Conservation (phyloP, 2,888 invertebrate species). For the Amiota minor region DNA sequence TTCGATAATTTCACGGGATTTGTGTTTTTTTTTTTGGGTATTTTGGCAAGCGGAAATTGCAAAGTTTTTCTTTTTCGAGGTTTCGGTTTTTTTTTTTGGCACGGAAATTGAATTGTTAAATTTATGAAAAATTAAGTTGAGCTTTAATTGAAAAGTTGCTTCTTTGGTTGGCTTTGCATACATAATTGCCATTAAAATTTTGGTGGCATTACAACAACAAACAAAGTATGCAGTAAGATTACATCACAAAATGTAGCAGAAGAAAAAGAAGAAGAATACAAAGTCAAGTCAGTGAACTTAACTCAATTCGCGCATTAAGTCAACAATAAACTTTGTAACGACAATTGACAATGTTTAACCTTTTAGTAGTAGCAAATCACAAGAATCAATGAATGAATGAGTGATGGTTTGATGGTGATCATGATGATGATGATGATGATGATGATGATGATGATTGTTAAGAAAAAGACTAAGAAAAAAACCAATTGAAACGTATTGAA, state of each 20-base stretch:
- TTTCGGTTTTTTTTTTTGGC: neutral
- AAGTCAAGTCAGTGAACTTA: slow-evolving; percentile 6
- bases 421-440: too few species aligned
- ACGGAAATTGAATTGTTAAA: slow-evolving; percentile 19
- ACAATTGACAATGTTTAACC: slow-evolving; percentile 24
- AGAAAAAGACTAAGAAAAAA: neutral
- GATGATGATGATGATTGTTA: too few species aligned
- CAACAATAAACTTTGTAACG: slow-evolving; percentile 8
- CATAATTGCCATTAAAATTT: neutral
- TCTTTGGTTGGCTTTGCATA: neutral
- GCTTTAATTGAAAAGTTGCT: slow-evolving; percentile 20
- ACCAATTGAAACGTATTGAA: neutral
- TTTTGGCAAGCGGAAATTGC: slow-evolving; percentile 55
- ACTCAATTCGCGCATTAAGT: slow-evolving; percentile 8
- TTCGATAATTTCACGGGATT: slow-evolving; percentile 55
- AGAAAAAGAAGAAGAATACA: neutral
- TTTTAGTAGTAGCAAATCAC: slow-evolving; percentile 9
- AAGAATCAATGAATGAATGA: too few species aligned
- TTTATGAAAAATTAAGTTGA: slow-evolving; percentile 5
- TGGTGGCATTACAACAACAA: neutral
- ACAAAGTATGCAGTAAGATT: slow-evolving; percentile 9
- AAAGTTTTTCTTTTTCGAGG: slow-evolving; percentile 53
- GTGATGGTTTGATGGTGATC: too few species aligned
- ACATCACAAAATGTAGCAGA: neutral
- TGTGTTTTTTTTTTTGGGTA: too few species aligned